A percentile compares a stretch with the other conserved stretches of the same genome.
Evolutionary conservation across 2,888 invertebrate genomes (phyloP).

Genomic region (Epirrhoe alternata): DNA sequence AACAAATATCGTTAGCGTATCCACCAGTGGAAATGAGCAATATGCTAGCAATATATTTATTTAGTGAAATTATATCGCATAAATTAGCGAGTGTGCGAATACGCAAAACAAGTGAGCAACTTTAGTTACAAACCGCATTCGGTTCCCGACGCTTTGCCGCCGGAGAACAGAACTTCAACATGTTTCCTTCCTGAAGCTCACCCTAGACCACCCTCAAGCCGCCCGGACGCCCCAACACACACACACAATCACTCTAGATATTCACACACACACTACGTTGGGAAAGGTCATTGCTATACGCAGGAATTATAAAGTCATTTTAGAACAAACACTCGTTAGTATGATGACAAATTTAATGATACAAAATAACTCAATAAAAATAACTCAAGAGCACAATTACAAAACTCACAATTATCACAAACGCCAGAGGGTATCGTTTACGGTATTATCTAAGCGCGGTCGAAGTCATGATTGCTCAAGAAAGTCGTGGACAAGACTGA

Average conservation of each 20-base stretch:
- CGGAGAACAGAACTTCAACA: conserved; percentile 87
- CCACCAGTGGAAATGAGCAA: conserved; percentile 16
- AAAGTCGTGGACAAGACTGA: conserved; percentile 74
- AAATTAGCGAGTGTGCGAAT: conserved; percentile 36
- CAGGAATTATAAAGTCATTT: conserved; percentile 44
- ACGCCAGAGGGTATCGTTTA: conserved; percentile 50
- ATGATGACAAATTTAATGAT: conserved; percentile 49
- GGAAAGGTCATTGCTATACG: conserved; percentile 50
- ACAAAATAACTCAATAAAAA: conserved; percentile 45
- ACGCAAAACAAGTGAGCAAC: conserved; percentile 49
- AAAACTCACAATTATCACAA: conserved; percentile 45
- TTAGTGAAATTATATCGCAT: conserved; percentile 40
- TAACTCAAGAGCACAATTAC: conserved; percentile 47
- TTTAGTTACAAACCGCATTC: conserved; percentile 75
- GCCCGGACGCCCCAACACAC: conserved; percentile 47
- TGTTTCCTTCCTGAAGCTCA: conserved; percentile 67
- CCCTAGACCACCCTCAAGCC: conserved; percentile 51
- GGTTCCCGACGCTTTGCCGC: conserved; percentile 82
- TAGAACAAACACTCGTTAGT: conserved; percentile 44
- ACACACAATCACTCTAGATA: conserved; percentile 42
- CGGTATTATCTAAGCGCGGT: conserved; percentile 39
- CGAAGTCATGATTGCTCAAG: conserved; percentile 57
- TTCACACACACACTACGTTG: conserved; percentile 49
- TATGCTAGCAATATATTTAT: conserved; percentile 30
- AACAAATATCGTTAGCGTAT: conserved; percentile 25